Conservation (phyloP, 1,140 invertebrate genomes). For the Trichogramma pretiosum region DNA sequence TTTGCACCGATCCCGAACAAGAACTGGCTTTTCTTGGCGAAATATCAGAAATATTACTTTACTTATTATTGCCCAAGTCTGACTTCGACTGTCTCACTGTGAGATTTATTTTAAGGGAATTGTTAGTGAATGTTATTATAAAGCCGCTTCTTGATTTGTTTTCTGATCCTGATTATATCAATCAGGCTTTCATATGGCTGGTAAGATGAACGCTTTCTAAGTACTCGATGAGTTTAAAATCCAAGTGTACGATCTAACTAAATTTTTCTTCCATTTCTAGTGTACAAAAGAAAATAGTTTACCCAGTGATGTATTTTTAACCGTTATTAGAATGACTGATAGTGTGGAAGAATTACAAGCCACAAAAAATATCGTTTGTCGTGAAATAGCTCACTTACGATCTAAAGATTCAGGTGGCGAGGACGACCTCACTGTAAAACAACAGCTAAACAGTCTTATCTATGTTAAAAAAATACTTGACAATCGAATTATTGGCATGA, state of each 20-base stretch:
- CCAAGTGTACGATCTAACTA: no score
- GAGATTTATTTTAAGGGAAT: slow-evolving; percentile 68
- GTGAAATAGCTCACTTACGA: slow-evolving; percentile 70
- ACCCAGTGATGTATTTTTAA: slow-evolving; percentile 74
- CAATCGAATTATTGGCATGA: slow-evolving; percentile 54
- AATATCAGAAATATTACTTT: slow-evolving; percentile 75
- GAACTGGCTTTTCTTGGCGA: slow-evolving; percentile 74
- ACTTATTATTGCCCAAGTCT: slow-evolving; percentile 72
- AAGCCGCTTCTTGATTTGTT: slow-evolving; percentile 70
- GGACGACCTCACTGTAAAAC: slow-evolving; percentile 74
- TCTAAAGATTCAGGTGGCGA: slow-evolving; percentile 76
- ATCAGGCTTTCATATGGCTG: slow-evolving; percentile 83
- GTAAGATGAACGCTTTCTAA: no score
- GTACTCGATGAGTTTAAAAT: no score
- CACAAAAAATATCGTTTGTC: slow-evolving; percentile 66
- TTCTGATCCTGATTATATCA: slow-evolving; percentile 91
- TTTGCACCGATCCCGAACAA: slow-evolving; percentile 54
- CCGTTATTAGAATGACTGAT: slow-evolving; percentile 67
- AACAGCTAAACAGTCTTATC: slow-evolving; percentile 78
- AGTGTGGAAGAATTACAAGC: slow-evolving; percentile 72
- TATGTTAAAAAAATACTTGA: slow-evolving; percentile 74
- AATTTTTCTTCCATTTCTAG: slow-evolving; percentile 54
- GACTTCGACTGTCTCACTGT: slow-evolving; percentile 79
- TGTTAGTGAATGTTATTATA: slow-evolving; percentile 72
- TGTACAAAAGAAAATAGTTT: slow-evolving; percentile 65